These are phyloP conservation scores for Dromiciops gliroides DNA, from an alignment of 2,113 vertebrate species.

Conservation along the genomic window DNA sequence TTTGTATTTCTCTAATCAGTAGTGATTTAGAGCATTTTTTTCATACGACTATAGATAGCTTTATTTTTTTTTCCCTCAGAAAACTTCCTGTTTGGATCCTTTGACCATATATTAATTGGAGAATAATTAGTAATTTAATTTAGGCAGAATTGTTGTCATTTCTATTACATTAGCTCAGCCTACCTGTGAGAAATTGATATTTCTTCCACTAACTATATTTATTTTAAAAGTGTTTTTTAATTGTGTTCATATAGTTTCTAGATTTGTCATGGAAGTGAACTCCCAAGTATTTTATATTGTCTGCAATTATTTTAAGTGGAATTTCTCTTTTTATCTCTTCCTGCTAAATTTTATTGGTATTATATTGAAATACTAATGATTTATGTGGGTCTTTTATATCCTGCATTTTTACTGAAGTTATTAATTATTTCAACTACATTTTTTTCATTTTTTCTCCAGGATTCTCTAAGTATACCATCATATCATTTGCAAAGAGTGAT, in stretches of 20 bases:
- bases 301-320: background rate
- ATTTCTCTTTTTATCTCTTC: background rate
- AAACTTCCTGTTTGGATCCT: too few species aligned
- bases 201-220: background rate
- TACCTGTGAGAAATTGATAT: background rate
- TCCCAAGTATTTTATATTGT: background rate
- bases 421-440: background rate
- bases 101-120: too few species aligned
- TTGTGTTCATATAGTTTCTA: background rate
- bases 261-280: too few species aligned
- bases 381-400: background rate
- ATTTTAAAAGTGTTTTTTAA: background rate
- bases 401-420: background rate
- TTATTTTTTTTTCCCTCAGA: too few species aligned
- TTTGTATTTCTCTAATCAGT: too few species aligned
- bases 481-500: background rate
- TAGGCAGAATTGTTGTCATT: background rate
- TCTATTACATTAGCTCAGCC: background rate
- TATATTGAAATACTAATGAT: background rate
- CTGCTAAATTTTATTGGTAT: background rate
- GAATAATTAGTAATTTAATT: background rate
- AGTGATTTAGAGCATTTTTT: too few species aligned
- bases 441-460: background rate
- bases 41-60: too few species aligned
- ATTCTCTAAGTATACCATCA: background rate